phyloP scores from a whole-genome alignment of 2,888 invertebrate species.

The Steromphala cineraria region DNA sequence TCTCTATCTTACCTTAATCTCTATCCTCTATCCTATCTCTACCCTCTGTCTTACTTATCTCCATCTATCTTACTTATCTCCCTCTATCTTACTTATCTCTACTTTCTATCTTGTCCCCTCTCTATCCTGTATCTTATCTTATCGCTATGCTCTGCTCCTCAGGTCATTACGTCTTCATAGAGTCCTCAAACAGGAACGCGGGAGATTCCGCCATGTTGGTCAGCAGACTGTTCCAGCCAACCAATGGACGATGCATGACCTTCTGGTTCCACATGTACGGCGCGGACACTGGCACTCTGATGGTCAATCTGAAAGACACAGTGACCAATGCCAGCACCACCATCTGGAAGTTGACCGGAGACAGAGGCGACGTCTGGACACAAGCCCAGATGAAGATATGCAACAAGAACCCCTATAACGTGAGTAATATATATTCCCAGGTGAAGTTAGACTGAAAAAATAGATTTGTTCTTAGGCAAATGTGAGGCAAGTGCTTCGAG shows the following conservation, averaged over 20 bases:
- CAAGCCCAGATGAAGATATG: constrained; percentile 50
- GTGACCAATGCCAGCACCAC: constrained; percentile 39
- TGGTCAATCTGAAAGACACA: constrained; percentile 42
- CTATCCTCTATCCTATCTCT: too few species aligned
- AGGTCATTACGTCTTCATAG: constrained; percentile 79
- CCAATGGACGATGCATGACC: constrained; percentile 55
- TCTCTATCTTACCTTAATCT: too few species aligned
- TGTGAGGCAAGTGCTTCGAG: too few species aligned
- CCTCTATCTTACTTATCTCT: too few species aligned
- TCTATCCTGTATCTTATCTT: not conserved
- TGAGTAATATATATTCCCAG: constrained; percentile 39
- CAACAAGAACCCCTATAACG: constrained; percentile 52
- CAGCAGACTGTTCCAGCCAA: constrained; percentile 47
- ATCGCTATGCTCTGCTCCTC: not conserved
- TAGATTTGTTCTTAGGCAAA: too few species aligned
- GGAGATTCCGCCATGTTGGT: constrained; percentile 71
- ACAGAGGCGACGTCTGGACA: constrained; percentile 53
- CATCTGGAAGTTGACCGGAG: constrained; percentile 56
- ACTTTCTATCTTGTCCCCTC: too few species aligned
- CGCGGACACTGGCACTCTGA: constrained; percentile 50
- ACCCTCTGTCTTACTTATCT: too few species aligned
- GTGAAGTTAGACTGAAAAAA: too few species aligned
- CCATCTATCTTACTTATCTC: too few species aligned
- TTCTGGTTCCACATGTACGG: constrained; percentile 72
- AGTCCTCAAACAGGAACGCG: constrained; percentile 79